Evolutionary conservation across 2,888 invertebrate species (phyloP).

Genomic region (Heliconius erato): DNA sequence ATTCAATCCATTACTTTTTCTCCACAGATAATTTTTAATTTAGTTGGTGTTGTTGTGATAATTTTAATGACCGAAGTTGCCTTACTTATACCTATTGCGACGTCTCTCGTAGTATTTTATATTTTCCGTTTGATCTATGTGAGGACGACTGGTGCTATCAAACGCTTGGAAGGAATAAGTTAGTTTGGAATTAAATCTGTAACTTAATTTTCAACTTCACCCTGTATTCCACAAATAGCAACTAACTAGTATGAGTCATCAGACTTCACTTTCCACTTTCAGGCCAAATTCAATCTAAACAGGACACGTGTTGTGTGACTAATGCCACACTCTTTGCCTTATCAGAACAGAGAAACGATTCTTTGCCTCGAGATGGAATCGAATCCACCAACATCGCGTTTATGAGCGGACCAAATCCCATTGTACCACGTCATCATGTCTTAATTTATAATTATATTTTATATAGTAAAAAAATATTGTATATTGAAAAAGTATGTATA

Average conservation of each 20-base stretch:
- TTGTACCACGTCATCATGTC: background rate
- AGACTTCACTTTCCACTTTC: too few species aligned
- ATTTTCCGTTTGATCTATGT: conserved; percentile 88
- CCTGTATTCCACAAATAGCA: too few species aligned
- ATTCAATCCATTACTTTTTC: background rate
- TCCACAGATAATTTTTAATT: conserved; percentile 89
- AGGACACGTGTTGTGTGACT: too few species aligned
- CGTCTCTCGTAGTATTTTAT: conserved; percentile 87
- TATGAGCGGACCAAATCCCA: background rate
- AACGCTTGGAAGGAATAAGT: conserved; percentile 89
- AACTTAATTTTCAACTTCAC: background rate
- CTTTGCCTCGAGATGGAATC: background rate
- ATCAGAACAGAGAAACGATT: background rate
- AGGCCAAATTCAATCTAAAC: too few species aligned
- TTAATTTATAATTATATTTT: background rate
- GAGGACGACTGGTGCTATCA: conserved; percentile 89
- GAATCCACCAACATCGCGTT: background rate
- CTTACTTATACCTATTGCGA: conserved; percentile 79
- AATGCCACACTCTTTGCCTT: background rate
- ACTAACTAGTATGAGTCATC: too few species aligned
- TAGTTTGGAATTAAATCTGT: conserved; percentile 59
- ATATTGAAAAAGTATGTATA: background rate
- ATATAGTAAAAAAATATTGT: background rate
- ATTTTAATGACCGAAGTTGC: conserved; percentile 87
- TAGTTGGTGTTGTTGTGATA: conserved; percentile 91